Conservation (phyloP, 2,113 vertebrate genomes). For the Lota lota region DNA sequence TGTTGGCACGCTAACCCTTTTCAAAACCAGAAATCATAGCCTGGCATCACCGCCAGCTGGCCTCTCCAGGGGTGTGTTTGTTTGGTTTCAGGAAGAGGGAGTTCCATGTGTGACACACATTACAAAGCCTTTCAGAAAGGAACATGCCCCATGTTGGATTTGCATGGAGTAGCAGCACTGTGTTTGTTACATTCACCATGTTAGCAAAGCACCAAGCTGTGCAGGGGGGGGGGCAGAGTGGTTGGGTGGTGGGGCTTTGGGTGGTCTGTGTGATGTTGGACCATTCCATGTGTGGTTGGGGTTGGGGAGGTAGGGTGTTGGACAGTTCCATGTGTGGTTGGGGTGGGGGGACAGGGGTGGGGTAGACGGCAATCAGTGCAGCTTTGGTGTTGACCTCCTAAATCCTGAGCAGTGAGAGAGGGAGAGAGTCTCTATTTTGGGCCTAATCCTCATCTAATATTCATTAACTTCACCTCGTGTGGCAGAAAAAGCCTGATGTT, state of each 20-base stretch:
- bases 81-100: not conserved
- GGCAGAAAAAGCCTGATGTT: conserved; percentile 36
- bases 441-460: conserved; percentile 68
- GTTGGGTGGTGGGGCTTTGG: not conserved
- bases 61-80: not conserved
- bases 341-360: not conserved
- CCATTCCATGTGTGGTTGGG: not conserved
- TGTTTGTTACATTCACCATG: not conserved
- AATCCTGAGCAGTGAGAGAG: conserved; percentile 43
- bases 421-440: conserved; percentile 63
- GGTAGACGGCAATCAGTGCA: conserved; percentile 36
- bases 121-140: not conserved
- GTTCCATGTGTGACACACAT: not conserved
- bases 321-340: not conserved
- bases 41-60: not conserved
- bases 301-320: not conserved
- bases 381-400: conserved; percentile 45
- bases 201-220: not conserved
- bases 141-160: not conserved
- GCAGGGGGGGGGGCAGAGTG: too few relatives aligned
- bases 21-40: not conserved
- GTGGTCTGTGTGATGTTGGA: not conserved
- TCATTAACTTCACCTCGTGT: conserved; percentile 58
- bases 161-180: not conserved
- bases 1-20: not conserved